Percentiles rank a stretch among this genome's conserved stretches.
Conservation (phyloP, 2,797 vertebrate genomes). For the Pseudochirops cupreus region DNA sequence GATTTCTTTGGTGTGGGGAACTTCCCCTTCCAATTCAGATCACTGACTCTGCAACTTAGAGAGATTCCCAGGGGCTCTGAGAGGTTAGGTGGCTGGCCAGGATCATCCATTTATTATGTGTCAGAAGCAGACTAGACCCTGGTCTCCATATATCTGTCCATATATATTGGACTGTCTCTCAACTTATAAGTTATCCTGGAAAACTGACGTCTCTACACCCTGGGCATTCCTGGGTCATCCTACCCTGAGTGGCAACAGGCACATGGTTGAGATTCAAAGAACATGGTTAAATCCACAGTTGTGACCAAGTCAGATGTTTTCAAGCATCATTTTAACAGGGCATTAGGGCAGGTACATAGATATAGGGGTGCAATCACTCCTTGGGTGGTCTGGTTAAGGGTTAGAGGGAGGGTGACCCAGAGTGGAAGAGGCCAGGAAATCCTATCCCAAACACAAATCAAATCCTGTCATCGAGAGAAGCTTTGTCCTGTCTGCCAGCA, state of each 20-base stretch:
- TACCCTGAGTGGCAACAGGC: background rate
- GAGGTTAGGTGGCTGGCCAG: background rate
- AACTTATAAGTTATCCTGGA: background rate
- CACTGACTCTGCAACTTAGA: background rate
- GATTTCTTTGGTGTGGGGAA: background rate
- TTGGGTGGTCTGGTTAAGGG: background rate
- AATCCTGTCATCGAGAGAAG: background rate
- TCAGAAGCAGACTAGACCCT: background rate
- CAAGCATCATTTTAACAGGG: background rate
- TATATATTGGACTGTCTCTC: background rate
- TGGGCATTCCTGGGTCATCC: background rate
- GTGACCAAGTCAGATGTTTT: background rate
- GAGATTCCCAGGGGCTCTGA: background rate
- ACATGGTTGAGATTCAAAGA: background rate
- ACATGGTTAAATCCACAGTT: background rate
- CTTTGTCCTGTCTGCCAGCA: background rate
- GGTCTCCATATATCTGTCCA: background rate
- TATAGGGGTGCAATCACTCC: background rate
- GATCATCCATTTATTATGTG: background rate
- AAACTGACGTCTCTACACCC: background rate
- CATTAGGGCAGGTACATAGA: background rate
- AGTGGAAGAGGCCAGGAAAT: background rate
- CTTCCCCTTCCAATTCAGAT: background rate
- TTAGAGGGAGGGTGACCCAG: background rate
- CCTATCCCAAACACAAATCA: background rate